Evolutionary conservation across 2,797 vertebrate species (phyloP), one percentile per base, ranked within the genome.

Genomic region (Manis pentadactyla): DNA sequence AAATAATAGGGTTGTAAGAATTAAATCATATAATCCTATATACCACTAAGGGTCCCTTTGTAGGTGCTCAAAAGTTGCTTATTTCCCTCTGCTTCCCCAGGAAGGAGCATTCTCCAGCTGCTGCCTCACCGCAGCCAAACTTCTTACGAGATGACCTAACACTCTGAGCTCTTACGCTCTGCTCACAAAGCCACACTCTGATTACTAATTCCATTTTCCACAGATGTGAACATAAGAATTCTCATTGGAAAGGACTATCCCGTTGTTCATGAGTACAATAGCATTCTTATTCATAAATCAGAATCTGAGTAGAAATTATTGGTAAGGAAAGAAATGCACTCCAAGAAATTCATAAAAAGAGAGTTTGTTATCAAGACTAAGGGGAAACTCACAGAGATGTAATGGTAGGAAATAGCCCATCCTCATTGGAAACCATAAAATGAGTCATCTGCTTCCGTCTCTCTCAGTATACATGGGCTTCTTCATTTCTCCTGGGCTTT

Each of bases 221-320:
- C 5, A 0, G 73, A 51, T 23, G 18, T 68, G 42, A 23, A 55
- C 64, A 34, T 18, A 68, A 57, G 73, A 91, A 49, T 92, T 71
- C 53, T 82, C 63, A 2, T 25, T n/a, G n/a, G 53, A 68, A 90
- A 95, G 31, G 25, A 68, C 12, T 46, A 4, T 73, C 21, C 15
- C 61, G 12, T 66, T 87, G 53, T 53, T 95, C 29, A 39, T 81
- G 66, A 85, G 73, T 81, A 34, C 68, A 88, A 71, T 74, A 85
- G 57, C 42, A 86, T 64, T 64, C 23, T 86, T 95, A 68, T 57
- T 46, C n/a, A 74, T 46, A 95, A 95, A 81, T 90, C 51, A 92
- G 34, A 59, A 55, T 73, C 61, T 74, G 8, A 4, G 18, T 87
- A 93, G 94, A 95, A 92, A 61, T 63, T 53, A 21, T 39, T 79